These are phyloP conservation scores for Standfussiana lucernea DNA, from an alignment of 2,888 invertebrate species.

Conservation along the genomic window DNA sequence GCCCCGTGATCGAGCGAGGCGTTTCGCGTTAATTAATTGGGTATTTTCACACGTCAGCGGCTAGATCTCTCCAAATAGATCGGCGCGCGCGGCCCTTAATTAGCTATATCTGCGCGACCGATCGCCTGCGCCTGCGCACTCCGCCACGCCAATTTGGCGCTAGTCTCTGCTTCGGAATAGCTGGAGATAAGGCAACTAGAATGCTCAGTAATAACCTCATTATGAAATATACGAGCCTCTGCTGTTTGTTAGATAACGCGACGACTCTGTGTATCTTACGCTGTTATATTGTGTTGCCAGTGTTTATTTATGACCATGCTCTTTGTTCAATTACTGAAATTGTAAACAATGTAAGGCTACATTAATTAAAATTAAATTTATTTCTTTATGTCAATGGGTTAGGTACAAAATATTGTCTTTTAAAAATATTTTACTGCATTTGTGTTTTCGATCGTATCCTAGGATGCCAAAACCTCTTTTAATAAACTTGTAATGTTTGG, in stretches of 20 bases:
- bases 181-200: conserved; percentile 86
- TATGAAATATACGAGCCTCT: conserved; percentile 87
- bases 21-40: conserved; percentile 90
- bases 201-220: conserved; percentile 90
- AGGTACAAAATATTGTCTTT: background rate
- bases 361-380: conserved; percentile 41
- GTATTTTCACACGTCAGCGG: conserved; percentile 90
- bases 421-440: background rate
- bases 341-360: conserved; percentile 50
- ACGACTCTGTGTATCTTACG: conserved; percentile 72
- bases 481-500: background rate
- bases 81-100: conserved; percentile 89
- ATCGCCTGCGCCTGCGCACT: conserved; percentile 87
- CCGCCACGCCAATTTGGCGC: conserved; percentile 90
- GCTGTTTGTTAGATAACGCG: conserved; percentile 81
- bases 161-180: conserved; percentile 84
- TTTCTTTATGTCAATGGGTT: conserved; percentile 9
- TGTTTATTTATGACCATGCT: conserved; percentile 59
- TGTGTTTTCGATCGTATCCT: background rate
- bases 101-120: conserved; percentile 87
- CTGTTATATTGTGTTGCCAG: conserved; percentile 49
- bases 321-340: conserved; percentile 62
- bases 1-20: conserved; percentile 79
- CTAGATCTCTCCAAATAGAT: conserved; percentile 90
- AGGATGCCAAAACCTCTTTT: background rate